Percentiles rank a stretch among this genome's conserved stretches.
Evolutionary conservation across 2,888 invertebrate species (phyloP).

Genomic region (Leptarthrus brevirostris): DNA sequence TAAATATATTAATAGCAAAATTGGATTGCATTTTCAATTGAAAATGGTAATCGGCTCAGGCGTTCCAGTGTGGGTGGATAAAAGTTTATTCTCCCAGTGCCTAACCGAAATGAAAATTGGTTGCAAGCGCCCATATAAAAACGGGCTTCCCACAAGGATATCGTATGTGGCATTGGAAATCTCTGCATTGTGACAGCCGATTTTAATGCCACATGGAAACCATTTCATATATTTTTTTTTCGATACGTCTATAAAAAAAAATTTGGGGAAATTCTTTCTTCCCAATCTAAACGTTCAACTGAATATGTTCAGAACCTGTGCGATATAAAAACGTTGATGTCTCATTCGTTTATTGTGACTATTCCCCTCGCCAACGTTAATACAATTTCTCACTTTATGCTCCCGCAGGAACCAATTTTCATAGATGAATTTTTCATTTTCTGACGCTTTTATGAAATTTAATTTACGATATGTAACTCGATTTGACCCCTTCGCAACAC

Average conservation of each 20-base stretch:
- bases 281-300: too few species aligned
- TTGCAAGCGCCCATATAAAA: background rate
- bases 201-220: too few species aligned
- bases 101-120: slow-evolving; percentile 11
- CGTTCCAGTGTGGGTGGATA: background rate
- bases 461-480: slow-evolving; percentile 29
- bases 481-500: background rate
- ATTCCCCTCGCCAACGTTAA: slow-evolving; percentile 10
- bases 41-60: background rate
- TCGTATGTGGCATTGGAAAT: too few species aligned
- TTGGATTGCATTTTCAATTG: slow-evolving; percentile 25
- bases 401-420: slow-evolving; percentile 38
- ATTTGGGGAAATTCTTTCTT: too few species aligned
- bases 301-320: too few species aligned
- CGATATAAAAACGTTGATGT: slow-evolving; percentile 34
- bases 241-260: too few species aligned
- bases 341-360: background rate
- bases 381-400: slow-evolving; percentile 35
- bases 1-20: slow-evolving; percentile 17
- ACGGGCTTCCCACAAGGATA: background rate
- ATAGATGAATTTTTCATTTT: slow-evolving; percentile 44
- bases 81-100: background rate
- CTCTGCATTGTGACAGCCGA: too few species aligned
- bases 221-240: too few species aligned
- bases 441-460: slow-evolving; percentile 39